Base-by-base conservation (phyloP, 23 tunicate species). In the Halocynthia aurantium region DNA sequence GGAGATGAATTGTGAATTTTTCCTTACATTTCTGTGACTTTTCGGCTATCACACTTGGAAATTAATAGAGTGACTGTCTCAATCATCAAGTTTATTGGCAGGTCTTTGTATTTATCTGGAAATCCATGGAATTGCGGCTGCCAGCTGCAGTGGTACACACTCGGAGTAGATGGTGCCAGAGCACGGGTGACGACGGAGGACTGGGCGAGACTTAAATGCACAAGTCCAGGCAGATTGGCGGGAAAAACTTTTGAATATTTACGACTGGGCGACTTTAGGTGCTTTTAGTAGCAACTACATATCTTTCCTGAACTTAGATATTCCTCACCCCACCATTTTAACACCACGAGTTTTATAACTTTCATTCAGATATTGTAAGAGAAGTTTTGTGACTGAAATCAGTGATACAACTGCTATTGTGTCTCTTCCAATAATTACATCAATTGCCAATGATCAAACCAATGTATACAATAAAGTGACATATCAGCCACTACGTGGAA, bases 61-160 rank as follows among this genome's bases (percentile, higher is more conserved):
- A 31, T 31, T 31, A 1, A 31, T 31, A 31, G 44, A 31, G 64
- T 60, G 67, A 55, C 51, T 9, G 77, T 17, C 21, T 12, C 22
- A 15, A 15, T 60, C n/a, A 60, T 60, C 64, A 60, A 15, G 17
- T 60, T 15, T 17, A 15, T 80, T 62, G n/a, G 10, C 51, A 84
- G 89, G 21, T 57, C 72, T 56, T 72, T 88, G 64, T 83, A 73
- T 58, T 55, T 88, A 56, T 76, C 83, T 9, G 78, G 67, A 22
- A 88, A 88, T 53, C 95, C 87, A 6, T 88, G 95, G 95, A 73
- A 52, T 5, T 88, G 95, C 61, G 95, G 65, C 31, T 88, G 95
- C 55, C 77, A 78, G 0, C 66, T 83, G 81, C 75, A 88, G 67
- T 76, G 81, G 81, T 88, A 67, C 67, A 63, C 84, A 6, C 72